Percentiles rank a stretch among this genome's conserved stretches.
These are phyloP conservation scores for Axea sp. DNA, from an alignment of 2,888 invertebrate genomes.

Conservation along the genomic window DNA sequence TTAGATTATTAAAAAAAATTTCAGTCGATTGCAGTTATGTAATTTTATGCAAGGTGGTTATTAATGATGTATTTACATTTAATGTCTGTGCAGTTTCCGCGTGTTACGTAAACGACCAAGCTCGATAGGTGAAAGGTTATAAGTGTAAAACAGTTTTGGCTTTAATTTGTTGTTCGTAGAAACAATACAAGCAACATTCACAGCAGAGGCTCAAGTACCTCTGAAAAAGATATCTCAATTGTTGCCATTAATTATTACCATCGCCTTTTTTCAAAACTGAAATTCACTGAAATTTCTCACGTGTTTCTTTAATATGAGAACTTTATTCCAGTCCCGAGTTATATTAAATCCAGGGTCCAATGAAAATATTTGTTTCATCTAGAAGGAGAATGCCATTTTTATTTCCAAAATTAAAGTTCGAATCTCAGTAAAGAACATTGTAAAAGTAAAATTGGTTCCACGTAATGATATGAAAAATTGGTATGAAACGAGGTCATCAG, in stretches of 20 bases:
- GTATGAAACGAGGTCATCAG: too few relatives aligned
- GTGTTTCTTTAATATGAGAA: constrained; percentile 25
- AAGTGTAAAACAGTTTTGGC: constrained; percentile 12
- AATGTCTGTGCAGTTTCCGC: constrained; percentile 32
- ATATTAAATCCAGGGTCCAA: constrained; percentile 15
- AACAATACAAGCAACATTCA: background rate
- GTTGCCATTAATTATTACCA: constrained; percentile 39
- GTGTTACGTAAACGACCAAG: constrained; percentile 37
- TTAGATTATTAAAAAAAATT: constrained; percentile 19
- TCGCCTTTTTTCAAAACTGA: constrained; percentile 42
- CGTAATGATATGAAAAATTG: too few relatives aligned
- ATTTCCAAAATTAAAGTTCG: too few relatives aligned
- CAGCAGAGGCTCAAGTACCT: background rate
- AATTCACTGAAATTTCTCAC: constrained; percentile 33
- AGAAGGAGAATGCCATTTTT: too few relatives aligned
- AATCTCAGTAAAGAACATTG: too few relatives aligned
- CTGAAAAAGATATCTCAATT: constrained; percentile 27
- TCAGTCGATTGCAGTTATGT: constrained; percentile 23
- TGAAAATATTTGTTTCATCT: constrained; percentile 2
- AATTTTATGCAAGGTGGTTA: constrained; percentile 27
- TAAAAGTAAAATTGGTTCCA: too few relatives aligned
- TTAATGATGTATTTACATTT: constrained; percentile 47
- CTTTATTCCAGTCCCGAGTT: constrained; percentile 17
- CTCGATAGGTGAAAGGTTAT: constrained; percentile 44
- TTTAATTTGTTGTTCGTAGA: constrained; percentile 12